These are phyloP conservation scores for Pitangus sulphuratus DNA, from an alignment of 2,797 vertebrate genomes.

Conservation along the genomic window DNA sequence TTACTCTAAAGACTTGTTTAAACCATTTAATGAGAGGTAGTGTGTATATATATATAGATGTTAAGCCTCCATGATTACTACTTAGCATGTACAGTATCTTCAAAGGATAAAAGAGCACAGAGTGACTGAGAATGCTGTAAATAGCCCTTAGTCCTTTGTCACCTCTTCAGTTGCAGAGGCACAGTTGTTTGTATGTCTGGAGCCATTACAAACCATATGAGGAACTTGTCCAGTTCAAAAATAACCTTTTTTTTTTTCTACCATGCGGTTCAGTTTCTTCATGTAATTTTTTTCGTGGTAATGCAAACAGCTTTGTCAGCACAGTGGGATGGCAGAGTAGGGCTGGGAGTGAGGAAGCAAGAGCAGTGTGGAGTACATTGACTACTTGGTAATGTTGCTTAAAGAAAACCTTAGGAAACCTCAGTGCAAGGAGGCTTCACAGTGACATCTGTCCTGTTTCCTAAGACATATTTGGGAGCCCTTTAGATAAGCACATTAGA, in stretches of 20 bases:
- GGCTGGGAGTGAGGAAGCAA: not conserved
- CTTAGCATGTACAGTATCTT: not conserved
- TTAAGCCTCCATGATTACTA: not conserved
- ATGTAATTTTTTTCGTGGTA: not conserved
- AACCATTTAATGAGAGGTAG: not conserved
- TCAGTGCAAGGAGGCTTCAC: not conserved
- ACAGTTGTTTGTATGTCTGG: not conserved
- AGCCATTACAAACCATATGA: not conserved
- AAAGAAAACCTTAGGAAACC: not conserved
- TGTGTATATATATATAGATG: not conserved
- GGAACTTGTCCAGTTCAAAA: not conserved
- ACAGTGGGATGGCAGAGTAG: not conserved
- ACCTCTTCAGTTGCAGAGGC: not conserved
- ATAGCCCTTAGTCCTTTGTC: not conserved
- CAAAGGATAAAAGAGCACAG: not conserved
- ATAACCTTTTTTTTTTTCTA: not conserved
- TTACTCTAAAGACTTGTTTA: not conserved
- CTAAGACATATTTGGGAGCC: not conserved
- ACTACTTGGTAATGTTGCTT: not conserved
- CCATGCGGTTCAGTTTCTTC: not conserved
- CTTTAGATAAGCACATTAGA: not conserved
- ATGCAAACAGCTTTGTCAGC: not conserved
- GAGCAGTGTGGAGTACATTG: not conserved
- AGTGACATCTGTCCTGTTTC: not conserved
- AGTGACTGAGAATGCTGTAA: not conserved